Evolutionary conservation across 2,113 vertebrate genomes (phyloP), one percentile per base, ranked within the genome.

Genomic region (Hydropotes inermis): DNA sequence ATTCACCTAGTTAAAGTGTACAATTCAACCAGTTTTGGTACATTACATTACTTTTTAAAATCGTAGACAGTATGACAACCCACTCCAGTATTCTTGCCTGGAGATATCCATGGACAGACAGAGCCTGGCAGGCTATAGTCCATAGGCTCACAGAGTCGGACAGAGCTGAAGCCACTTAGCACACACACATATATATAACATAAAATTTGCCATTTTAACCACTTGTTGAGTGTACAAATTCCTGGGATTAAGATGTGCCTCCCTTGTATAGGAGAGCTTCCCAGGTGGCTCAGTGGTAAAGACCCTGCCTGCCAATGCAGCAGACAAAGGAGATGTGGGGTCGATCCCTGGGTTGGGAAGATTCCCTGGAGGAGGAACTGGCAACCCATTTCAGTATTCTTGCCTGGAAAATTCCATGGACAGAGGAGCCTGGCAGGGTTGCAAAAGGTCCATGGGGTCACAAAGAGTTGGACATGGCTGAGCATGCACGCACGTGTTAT

Each of bases 181-280:
- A 39, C 3, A 9, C 19, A 39, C 0, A 0, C 2, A 36, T 17
- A 19, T 27, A 47, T n/a, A 19, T n/a, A 57, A 39, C 8, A 57
- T 45, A 91, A 86, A 93, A 47, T 86, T 47, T 57, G 64, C 11
- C 39, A 50, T 86, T 58, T 36, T 86, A 47, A 36, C 67, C 11
- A 61, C 50, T 50, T 50, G 76, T 39, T 33, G 23, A 76, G 7
- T 28, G 25, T 39, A 58, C 33, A 94, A 30, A 50, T 79, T 94
- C n/a, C n/a, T 52, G 57, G 27, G 54, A 25, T 23, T 25, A 52
- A 57, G n/a, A 76, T 39, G 55, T 93, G 17, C 43, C 39, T 61
- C 11, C 76, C 12, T 87, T 87, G 36, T 70, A 39, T 2, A 70
- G 67, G 19, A 23, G 8, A 17, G 67, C 36, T 74, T 39, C 36